Evolutionary conservation across 2,113 vertebrate species (phyloP).

Genomic region (Osmerus eperlanus): DNA sequence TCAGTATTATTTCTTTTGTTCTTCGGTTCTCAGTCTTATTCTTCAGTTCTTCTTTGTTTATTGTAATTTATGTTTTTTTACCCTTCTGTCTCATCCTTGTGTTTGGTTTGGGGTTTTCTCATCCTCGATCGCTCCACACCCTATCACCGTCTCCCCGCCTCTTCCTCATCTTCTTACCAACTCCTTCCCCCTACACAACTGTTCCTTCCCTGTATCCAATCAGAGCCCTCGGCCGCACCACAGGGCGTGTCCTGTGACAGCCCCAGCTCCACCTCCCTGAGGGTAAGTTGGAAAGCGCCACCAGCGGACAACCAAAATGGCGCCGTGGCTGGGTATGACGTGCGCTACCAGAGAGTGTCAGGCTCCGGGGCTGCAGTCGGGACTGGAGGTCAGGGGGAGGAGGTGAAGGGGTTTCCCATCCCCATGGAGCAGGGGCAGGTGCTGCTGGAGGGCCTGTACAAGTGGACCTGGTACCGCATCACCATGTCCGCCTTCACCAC

Average conservation of each 20-base stretch:
- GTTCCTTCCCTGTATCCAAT: constrained; percentile 57
- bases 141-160: background rate
- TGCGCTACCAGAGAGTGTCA: constrained; percentile 83
- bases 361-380: constrained; percentile 72
- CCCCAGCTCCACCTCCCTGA: constrained; percentile 88
- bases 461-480: constrained; percentile 93
- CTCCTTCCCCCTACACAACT: constrained; percentile 32
- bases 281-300: constrained; percentile 91
- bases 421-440: constrained; percentile 76
- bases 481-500: constrained; percentile 81
- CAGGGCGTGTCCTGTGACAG: constrained; percentile 88
- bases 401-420: constrained; percentile 78
- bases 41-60: constrained; percentile 28
- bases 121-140: constrained; percentile 72
- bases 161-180: constrained; percentile 42
- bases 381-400: constrained; percentile 52
- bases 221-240: constrained; percentile 92
- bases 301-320: constrained; percentile 84
- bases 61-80: constrained; percentile 52
- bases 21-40: constrained; percentile 8
- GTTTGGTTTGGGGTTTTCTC: constrained; percentile 64
- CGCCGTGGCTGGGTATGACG: constrained; percentile 86
- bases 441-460: constrained; percentile 83
- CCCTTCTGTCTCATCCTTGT: constrained; percentile 34
- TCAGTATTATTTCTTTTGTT: constrained; percentile 5